Base-by-base conservation (phyloP, 2,113 vertebrate species). In the Suncus etruscus region DNA sequence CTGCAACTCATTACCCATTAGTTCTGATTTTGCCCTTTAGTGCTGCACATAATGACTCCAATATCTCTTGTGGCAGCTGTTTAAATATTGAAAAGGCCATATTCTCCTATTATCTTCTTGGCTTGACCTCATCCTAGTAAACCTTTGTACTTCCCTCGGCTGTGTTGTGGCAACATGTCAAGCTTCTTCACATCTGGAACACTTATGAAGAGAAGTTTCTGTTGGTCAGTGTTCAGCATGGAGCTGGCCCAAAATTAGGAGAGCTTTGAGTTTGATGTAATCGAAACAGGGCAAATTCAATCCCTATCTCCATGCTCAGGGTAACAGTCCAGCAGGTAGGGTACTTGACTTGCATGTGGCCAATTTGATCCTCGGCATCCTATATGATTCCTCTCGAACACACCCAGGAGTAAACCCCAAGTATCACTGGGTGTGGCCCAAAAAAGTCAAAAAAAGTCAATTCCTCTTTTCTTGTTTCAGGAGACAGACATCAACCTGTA, bases 51-150 rank as follows among this genome's bases (percentile, higher is more conserved):
- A 87, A 65, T 65, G 14, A 8, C 70, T 45, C 24, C 47, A 66
- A 7, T 61, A 31, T 91, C 20, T 63, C 65, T 80, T 47, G 11
- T 66, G 47, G 74, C 11, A 83, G 20, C 45, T 77, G 58, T 81
- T 92, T 75, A 81, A 92, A 87, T 81, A 70, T 63, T 47, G 32
- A 91, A 87, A 65, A 78, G 39, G 6, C 48, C 29, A n/a, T 29
- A 27, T 16, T 47, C 6, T 70, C 61, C 31, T 77, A 39, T 50
- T 54, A 54, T 79, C 50, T 6, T 84, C 32, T 25, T 31, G 29
- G 7, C 27, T 76, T 83, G 83, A 74, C 20, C 83, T 77, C 3
- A 0, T 54, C 72, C 3, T 48, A 12, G 70, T 61, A 87, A 66
- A 31, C 6, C 27, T 82, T n/a, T 85, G 22, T 78, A 24, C 58